Evolutionary conservation across 2,113 vertebrate species (phyloP).

Genomic region (Ahaetulla prasina): DNA sequence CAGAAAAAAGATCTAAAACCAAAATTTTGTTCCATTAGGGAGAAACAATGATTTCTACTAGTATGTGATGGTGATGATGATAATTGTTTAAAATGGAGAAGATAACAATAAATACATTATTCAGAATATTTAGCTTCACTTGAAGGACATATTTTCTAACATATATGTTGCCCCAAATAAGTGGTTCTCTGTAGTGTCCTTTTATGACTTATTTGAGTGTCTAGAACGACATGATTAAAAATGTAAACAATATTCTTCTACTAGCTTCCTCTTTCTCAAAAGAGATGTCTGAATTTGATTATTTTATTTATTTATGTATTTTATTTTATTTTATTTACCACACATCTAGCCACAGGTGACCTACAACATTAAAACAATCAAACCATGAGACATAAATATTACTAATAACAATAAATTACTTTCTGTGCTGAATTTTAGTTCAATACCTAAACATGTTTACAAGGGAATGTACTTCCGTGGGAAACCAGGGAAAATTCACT

Average conservation of each 20-base stretch:
- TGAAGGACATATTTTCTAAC: neutral
- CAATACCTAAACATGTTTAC: neutral
- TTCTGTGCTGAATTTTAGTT: neutral
- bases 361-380: neutral
- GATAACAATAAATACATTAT: conserved; percentile 7
- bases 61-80: neutral
- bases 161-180: neutral
- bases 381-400: neutral
- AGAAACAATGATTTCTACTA: neutral
- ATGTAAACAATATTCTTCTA: neutral
- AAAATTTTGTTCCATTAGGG: neutral
- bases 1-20: conserved; percentile 24
- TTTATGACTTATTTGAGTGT: neutral
- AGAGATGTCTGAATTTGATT: neutral
- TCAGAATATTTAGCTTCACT: neutral
- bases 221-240: neutral
- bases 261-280: neutral
- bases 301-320: neutral
- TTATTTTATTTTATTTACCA: neutral
- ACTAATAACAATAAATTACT: neutral
- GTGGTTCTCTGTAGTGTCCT: neutral
- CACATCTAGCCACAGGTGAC: neutral
- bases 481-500: neutral
- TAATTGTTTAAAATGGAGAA: neutral
- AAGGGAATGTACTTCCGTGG: neutral